Evolutionary conservation across 2,797 vertebrate genomes (phyloP), one percentile per base, ranked within the genome.

Genomic region (Brachymystax lenok): DNA sequence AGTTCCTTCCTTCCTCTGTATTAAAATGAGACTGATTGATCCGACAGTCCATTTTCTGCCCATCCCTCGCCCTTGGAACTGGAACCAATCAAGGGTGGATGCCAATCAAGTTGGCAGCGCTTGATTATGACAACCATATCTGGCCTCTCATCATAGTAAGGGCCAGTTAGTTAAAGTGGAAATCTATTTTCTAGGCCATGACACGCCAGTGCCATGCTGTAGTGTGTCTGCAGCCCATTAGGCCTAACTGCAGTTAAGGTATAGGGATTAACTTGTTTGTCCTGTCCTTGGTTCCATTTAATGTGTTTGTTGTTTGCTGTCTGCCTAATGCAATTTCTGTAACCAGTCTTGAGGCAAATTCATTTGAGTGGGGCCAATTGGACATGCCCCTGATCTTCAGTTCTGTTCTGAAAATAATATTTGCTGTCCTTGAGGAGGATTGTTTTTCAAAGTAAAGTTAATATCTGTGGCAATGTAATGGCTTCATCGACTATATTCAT

Each of bases 31-130:
- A 84, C 35, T 86, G 90, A 92, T 83, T 78, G 80, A 93, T 93
- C 85, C 85, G 85, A 90, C 92, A 91, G 79, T 84, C 71, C 83
- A 88, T 91, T 90, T 91, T 91, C 85, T 90, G 88, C 88, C 21
- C 27, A 17, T 7, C n/a, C 82, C 40, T 46, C 40, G 40, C 40
- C 10, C 40, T 46, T 67, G 64, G 64, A 30, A 33, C 21, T 28
- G 64, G 87, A 90, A 90, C 83, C 89, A 79, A 83, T 87, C 87
- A 89, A 87, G 88, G 88, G 88, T 83, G 82, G 77, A 81, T 85
- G 87, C 35, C 86, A 90, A 87, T 92, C 90, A 86, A 77, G 79
- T 74, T 90, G 86, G 86, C 88, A 86, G 88, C 77, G 80, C 77
- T 79, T 74, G 84, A 78, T 83, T 75, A 75, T 77, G 78, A 79